Base-by-base conservation (phyloP, 2,888 invertebrate species). In the Oligia latruncula region DNA sequence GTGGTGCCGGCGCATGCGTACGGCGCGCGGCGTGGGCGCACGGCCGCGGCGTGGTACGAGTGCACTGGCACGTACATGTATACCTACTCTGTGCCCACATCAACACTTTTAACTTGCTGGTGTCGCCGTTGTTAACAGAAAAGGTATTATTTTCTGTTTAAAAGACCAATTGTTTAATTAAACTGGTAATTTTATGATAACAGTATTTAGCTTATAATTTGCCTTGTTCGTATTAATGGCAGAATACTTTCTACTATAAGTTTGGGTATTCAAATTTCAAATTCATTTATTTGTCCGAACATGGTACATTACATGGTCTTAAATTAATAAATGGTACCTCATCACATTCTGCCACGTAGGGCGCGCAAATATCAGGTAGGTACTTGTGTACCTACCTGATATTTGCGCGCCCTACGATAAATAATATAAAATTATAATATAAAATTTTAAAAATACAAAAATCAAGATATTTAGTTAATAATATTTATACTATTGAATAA, bases 41-140 rank as follows among this genome's bases (percentile, higher is more conserved):
- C 49, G 72, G 15, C 29, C 68, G 15, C 49, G 72, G 15, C 29
- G 35, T 17, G 15, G 3, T 49, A 29, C 70, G 35, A 52, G 66
- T 29, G 17, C 8, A 5, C 43, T 4, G 23, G 8, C 6, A 9
- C 29, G 40, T 58, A 43, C 29, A 29, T 29, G 29, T 29, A 29
- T 29, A 29, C 29, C 29, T 29, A 29, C 35, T 35, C 11, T 52
- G 15, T 17, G 35, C 76, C 49, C 60, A 78, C 78, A 62, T 83
- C 35, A 67, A 70, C 62, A 64, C 67, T 52, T 60, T 52, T 62
- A 81, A 35, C 86, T 79, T 65, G 73, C 77, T 78, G 71, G 74
- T 80, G 78, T 68, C 77, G 74, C 77, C 20, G 40, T 80, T 73
- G 43, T 74, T 81, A 77, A 40, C 80, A 82, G 79, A 85, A 83